Evolutionary conservation across 1,140 invertebrate species (phyloP).

Genomic region (Lordiphosa stackelbergi): DNA sequence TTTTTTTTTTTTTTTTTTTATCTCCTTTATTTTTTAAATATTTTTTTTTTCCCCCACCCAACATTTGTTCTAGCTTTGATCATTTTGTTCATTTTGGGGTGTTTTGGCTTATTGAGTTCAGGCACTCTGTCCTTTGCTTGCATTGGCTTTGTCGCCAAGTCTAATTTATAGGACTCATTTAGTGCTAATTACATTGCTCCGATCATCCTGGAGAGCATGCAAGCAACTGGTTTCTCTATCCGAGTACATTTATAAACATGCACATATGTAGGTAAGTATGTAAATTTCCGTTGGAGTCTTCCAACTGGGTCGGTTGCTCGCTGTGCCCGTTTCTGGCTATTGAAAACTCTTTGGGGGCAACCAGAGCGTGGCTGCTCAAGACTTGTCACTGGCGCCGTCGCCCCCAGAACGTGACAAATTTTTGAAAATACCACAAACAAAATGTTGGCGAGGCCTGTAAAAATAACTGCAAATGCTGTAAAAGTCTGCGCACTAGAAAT

Average conservation of each 20-base stretch:
- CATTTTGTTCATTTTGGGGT: too few relatives aligned
- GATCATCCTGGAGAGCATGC: constrained; percentile 1
- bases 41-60: too few relatives aligned
- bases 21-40: too few relatives aligned
- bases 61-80: too few relatives aligned
- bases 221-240: background rate
- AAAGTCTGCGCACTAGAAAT: constrained; percentile 52
- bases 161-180: constrained; percentile 37
- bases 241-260: background rate
- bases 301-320: constrained; percentile 9
- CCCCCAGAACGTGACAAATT: constrained; percentile 67
- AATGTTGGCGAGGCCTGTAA: constrained; percentile 45
- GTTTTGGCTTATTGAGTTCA: too few relatives aligned
- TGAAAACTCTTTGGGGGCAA: constrained; percentile 32
- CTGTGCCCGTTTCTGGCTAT: constrained; percentile 14
- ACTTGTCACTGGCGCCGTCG: constrained; percentile 36
- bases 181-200: constrained; percentile 50
- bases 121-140: too few relatives aligned
- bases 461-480: constrained; percentile 57
- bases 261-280: constrained; percentile 1
- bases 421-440: constrained; percentile 33
- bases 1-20: too few relatives aligned
- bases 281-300: constrained; percentile 2
- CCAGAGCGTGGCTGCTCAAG: constrained; percentile 43
- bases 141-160: too few relatives aligned